A percentile compares a stretch with the other conserved stretches of the same genome.
These are phyloP conservation scores for Atherinosoma microstoma DNA, from an alignment of 2,797 vertebrate species.

Conservation along the genomic window DNA sequence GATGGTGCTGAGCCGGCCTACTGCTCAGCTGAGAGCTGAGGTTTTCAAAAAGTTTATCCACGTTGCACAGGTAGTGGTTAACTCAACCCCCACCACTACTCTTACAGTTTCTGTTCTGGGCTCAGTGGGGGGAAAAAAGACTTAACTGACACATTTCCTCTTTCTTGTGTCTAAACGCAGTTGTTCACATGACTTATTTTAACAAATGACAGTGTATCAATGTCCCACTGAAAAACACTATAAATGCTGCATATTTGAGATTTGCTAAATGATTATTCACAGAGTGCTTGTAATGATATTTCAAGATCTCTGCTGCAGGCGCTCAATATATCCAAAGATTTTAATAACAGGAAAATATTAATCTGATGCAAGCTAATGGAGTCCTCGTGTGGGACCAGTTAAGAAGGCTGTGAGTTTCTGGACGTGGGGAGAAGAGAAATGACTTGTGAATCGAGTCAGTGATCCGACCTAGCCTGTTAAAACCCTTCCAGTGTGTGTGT, in stretches of 20 bases:
- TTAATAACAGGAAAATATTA: conserved; percentile 47
- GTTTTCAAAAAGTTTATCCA: conserved; percentile 97
- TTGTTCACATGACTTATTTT: conserved; percentile 21
- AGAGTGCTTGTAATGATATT: conserved; percentile 52
- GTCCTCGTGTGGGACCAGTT: conserved; percentile 40
- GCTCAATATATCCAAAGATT: conserved; percentile 55
- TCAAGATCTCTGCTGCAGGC: conserved; percentile 50
- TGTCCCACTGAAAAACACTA: conserved; percentile 12
- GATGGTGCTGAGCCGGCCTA: conserved; percentile 96
- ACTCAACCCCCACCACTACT: conserved; percentile 5
- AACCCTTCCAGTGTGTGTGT: conserved; percentile 30
- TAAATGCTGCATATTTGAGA: conserved; percentile 32
- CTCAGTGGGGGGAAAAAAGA: not conserved
- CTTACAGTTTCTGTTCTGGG: conserved; percentile 36
- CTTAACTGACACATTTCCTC: conserved; percentile 36
- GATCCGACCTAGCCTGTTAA: conserved; percentile 43
- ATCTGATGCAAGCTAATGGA: conserved; percentile 60
- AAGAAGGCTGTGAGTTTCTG: conserved; percentile 15
- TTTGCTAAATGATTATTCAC: conserved; percentile 55
- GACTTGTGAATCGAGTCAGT: conserved; percentile 27
- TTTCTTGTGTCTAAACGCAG: conserved; percentile 10
- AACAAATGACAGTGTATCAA: conserved; percentile 13
- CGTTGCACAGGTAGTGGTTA: conserved; percentile 89
- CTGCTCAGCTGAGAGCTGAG: conserved; percentile 94
- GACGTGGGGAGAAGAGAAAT: conserved; percentile 42